These are phyloP conservation scores for Siphlonurus alternatus DNA, from an alignment of 2,888 invertebrate genomes.

Conservation along the genomic window DNA sequence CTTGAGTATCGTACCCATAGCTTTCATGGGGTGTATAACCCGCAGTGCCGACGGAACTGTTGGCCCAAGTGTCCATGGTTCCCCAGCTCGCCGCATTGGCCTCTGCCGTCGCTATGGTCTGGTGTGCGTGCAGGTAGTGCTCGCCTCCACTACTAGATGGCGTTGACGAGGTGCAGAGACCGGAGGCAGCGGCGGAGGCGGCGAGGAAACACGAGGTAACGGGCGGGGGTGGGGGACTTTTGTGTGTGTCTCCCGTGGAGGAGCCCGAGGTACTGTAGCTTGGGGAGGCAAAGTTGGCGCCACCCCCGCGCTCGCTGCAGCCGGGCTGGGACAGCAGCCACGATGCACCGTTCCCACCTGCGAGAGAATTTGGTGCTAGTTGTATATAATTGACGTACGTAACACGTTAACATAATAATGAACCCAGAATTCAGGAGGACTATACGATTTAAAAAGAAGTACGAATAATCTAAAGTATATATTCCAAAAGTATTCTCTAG, in stretches of 20 bases:
- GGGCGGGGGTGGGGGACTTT: neutral
- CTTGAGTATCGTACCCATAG: neutral
- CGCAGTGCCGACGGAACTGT: neutral
- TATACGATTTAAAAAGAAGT: too few relatives aligned
- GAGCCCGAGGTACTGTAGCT: neutral
- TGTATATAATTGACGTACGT: too few relatives aligned
- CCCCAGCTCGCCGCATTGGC: neutral
- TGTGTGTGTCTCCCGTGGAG: neutral
- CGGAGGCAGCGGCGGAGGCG: neutral
- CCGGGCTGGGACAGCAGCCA: neutral
- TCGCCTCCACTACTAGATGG: neutral
- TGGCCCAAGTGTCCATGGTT: neutral
- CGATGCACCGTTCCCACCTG: neutral
- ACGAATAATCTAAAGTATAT: too few relatives aligned
- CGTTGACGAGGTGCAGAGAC: neutral
- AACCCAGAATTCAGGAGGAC: too few relatives aligned
- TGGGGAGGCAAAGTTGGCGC: neutral
- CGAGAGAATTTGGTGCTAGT: too few relatives aligned
- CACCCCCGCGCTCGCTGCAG: neutral
- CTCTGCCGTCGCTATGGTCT: neutral
- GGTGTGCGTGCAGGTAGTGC: neutral
- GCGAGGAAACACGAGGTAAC: neutral
- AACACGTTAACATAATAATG: too few relatives aligned
- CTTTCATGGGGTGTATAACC: neutral
- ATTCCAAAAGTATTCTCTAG: too few relatives aligned